phyloP scores from a whole-genome alignment of 30 jellyfish, hydroid and myxozoan genomes.

The Hydractinia symbiolongicarpus region DNA sequence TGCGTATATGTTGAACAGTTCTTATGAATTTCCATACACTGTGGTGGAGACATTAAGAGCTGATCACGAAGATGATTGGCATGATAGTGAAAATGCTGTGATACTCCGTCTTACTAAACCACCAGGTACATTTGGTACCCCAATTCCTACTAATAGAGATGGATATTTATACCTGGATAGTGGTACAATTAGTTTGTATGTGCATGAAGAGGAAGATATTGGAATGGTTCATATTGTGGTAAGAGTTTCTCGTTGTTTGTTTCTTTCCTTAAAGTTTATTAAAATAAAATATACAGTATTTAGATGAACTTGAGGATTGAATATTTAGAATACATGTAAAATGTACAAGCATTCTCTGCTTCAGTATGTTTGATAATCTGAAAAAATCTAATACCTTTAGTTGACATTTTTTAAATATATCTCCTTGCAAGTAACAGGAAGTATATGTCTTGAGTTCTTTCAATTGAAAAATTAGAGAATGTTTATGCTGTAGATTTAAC shows the following conservation, averaged over 20 bases:
- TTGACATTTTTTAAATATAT: too few species aligned
- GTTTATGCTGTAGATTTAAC: too few species aligned
- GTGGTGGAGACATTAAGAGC: background rate
- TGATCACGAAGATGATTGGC: background rate
- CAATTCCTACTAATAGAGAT: background rate
- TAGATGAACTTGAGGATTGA: too few species aligned
- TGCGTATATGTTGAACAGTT: background rate
- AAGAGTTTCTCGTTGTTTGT: background rate
- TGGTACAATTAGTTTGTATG: slow-evolving; percentile 7
- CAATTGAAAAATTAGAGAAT: too few species aligned
- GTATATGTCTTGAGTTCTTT: too few species aligned
- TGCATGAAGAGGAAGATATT: background rate
- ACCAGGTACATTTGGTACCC: background rate
- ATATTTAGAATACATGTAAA: too few species aligned
- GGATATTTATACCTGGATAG: slow-evolving; percentile 26
- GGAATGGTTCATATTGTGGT: slow-evolving; percentile 2
- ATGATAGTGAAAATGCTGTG: background rate
- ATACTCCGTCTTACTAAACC: background rate
- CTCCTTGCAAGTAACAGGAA: too few species aligned
- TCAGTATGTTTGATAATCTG: too few species aligned
- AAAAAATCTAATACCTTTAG: too few species aligned
- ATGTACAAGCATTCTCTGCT: too few species aligned
- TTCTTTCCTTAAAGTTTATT: background rate
- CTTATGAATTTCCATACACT: background rate
- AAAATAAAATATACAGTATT: background rate